These are phyloP conservation scores for Chiloscyllium plagiosum DNA, from an alignment of 2,113 vertebrate species.

Conservation along the genomic window DNA sequence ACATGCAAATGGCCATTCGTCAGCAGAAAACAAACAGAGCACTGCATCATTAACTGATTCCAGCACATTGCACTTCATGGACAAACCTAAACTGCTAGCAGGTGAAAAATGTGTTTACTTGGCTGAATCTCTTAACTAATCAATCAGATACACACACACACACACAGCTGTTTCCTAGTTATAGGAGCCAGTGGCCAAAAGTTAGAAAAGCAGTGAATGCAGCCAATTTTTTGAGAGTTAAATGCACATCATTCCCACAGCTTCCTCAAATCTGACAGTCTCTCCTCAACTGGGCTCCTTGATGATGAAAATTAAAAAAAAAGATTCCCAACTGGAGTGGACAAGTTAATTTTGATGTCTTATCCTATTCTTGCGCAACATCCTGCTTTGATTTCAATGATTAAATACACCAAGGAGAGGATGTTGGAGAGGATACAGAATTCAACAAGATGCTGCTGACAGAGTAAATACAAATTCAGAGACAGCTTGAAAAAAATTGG, in stretches of 20 bases:
- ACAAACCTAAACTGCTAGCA: not conserved
- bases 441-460: not conserved
- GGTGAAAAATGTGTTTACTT: not conserved
- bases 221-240: not conserved
- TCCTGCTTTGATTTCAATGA: not conserved
- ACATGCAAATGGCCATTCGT: not conserved
- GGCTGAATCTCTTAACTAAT: not conserved
- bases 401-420: not conserved
- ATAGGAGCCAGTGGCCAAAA: not conserved
- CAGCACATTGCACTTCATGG: not conserved
- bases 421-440: not conserved
- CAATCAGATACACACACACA: not conserved
- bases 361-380: not conserved
- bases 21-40: not conserved
- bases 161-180: not conserved
- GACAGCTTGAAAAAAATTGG: not conserved
- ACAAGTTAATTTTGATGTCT: not conserved
- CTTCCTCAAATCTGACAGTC: not conserved
- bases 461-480: not conserved
- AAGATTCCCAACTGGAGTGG: not conserved
- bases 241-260: not conserved
- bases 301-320: not conserved
- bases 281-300: not conserved
- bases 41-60: not conserved
- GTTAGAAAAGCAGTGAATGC: not conserved